These are phyloP conservation scores for Spisula solida DNA, from an alignment of 2,888 invertebrate genomes.

Conservation along the genomic window DNA sequence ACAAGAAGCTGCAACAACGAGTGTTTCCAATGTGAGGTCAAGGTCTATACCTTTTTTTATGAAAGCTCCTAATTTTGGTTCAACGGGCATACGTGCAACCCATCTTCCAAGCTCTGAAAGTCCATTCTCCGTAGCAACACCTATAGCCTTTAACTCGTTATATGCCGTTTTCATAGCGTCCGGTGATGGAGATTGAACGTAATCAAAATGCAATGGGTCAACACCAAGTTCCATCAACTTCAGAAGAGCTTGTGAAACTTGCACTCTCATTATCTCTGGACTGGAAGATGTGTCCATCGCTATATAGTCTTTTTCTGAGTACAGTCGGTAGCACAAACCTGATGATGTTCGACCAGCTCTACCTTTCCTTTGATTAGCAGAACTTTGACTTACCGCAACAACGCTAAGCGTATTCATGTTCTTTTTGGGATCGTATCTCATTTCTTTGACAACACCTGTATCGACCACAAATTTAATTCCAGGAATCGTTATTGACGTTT, in stretches of 20 bases:
- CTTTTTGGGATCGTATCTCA: slow-evolving; percentile 83
- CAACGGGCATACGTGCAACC: slow-evolving; percentile 84
- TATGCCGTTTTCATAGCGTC: slow-evolving; percentile 74
- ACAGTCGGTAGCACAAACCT: slow-evolving; percentile 87
- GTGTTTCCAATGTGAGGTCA: slow-evolving; percentile 78
- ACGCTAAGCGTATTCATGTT: slow-evolving; percentile 83
- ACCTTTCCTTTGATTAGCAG: slow-evolving; percentile 87
- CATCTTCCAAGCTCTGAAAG: slow-evolving; percentile 84
- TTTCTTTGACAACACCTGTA: slow-evolving; percentile 87
- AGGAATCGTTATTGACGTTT: slow-evolving; percentile 87
- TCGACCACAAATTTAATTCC: slow-evolving; percentile 88
- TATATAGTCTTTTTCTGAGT: slow-evolving; percentile 81
- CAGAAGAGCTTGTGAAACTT: slow-evolving; percentile 83
- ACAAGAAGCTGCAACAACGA: slow-evolving; percentile 81
- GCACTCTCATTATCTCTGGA: slow-evolving; percentile 86
- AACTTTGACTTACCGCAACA: slow-evolving; percentile 83
- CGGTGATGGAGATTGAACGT: slow-evolving; percentile 83
- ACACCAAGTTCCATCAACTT: slow-evolving; percentile 85
- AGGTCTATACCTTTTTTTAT: slow-evolving; percentile 75
- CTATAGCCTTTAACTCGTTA: slow-evolving; percentile 78
- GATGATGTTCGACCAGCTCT: slow-evolving; percentile 87
- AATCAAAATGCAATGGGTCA: slow-evolving; percentile 83
- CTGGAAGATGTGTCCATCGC: slow-evolving; percentile 79
- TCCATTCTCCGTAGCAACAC: slow-evolving; percentile 78
- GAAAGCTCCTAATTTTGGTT: slow-evolving; percentile 83